These are phyloP conservation scores for Morpho achilles DNA, from an alignment of 2,888 invertebrate genomes.

Conservation along the genomic window DNA sequence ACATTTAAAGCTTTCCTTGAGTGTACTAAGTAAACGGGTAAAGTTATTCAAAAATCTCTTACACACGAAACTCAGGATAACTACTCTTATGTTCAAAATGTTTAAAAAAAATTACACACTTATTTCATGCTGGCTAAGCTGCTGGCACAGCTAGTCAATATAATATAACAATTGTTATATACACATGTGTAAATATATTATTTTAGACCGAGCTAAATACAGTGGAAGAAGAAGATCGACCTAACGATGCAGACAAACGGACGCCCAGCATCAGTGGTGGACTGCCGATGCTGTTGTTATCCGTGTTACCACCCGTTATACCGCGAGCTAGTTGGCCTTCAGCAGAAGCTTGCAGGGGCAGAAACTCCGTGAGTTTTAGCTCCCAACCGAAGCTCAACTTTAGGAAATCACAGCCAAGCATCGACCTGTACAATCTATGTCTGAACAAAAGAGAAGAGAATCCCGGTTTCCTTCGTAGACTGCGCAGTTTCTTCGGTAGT, in stretches of 20 bases:
- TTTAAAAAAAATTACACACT: too few species aligned
- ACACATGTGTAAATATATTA: background rate
- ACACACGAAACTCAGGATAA: too few species aligned
- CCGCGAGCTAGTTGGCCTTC: conserved; percentile 89
- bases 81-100: too few species aligned
- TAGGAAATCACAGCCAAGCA: conserved; percentile 75
- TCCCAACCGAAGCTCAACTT: conserved; percentile 83
- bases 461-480: conserved; percentile 73
- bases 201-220: conserved; percentile 66
- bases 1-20: too few species aligned
- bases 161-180: background rate
- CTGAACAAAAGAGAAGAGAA: conserved; percentile 77
- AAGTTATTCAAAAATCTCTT: too few species aligned
- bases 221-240: conserved; percentile 61
- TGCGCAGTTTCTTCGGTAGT: conserved; percentile 80
- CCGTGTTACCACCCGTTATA: conserved; percentile 86
- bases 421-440: conserved; percentile 80
- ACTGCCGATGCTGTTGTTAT: conserved; percentile 83
- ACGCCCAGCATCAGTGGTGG: conserved; percentile 85
- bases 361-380: conserved; percentile 82
- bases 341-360: conserved; percentile 80
- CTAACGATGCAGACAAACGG: conserved; percentile 44
- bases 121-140: too few species aligned
- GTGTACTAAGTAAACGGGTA: too few species aligned
- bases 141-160: too few species aligned